These are phyloP conservation scores for Cydia amplana DNA, from an alignment of 1,140 invertebrate genomes.

Conservation along the genomic window DNA sequence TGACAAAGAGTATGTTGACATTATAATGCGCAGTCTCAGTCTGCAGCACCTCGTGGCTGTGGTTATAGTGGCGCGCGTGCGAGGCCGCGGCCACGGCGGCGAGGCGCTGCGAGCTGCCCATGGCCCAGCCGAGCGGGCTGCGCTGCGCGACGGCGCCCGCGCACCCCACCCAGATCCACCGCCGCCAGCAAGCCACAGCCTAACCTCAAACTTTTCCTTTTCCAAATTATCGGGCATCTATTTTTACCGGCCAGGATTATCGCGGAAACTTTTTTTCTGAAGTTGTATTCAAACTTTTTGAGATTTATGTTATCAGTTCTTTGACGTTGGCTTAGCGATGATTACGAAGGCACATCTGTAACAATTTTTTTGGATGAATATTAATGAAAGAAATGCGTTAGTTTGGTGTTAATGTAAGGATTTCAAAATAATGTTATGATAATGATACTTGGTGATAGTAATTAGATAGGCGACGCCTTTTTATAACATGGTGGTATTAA, in stretches of 20 bases:
- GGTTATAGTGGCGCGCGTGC: slow-evolving; percentile 67
- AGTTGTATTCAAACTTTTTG: slow-evolving; percentile 12
- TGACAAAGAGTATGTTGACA: slow-evolving; percentile 72
- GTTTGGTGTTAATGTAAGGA: no score
- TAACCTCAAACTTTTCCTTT: slow-evolving; percentile 23
- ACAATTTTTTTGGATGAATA: slow-evolving; percentile 48
- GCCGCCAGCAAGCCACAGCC: slow-evolving; percentile 65
- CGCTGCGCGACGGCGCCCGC: slow-evolving; percentile 60
- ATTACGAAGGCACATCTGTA: slow-evolving; percentile 55
- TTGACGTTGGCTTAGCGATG: slow-evolving; percentile 29
- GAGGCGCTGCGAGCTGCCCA: slow-evolving; percentile 72
- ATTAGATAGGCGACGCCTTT: no score
- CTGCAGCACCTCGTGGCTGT: slow-evolving; percentile 57
- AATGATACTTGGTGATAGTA: no score
- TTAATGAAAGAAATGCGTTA: neutral
- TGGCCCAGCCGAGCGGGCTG: slow-evolving; percentile 74
- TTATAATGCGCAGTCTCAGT: slow-evolving; percentile 59
- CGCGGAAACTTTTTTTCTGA: slow-evolving; percentile 18
- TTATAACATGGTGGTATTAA: no score
- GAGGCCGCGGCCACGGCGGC: slow-evolving; percentile 70
- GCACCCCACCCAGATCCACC: slow-evolving; percentile 63
- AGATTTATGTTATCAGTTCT: slow-evolving; percentile 30
- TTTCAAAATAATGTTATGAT: no score
- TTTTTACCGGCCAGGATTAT: slow-evolving; percentile 46
- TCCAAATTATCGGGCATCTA: slow-evolving; percentile 39